Evolutionary conservation across 2,797 vertebrate genomes (phyloP).

Genomic region (Meriones psammophilus): DNA sequence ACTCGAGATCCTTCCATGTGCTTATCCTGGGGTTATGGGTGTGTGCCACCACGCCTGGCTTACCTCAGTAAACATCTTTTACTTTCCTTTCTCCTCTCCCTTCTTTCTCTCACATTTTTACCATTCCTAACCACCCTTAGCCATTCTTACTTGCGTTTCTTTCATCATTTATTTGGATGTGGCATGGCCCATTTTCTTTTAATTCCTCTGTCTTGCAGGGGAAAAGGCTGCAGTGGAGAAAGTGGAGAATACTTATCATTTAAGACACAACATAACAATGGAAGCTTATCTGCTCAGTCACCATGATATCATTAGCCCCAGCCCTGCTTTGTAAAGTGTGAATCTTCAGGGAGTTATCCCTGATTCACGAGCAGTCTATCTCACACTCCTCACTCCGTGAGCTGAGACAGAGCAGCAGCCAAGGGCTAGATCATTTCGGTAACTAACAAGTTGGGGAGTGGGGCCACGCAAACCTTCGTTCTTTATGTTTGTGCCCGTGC

Average conservation of each 20-base stretch:
- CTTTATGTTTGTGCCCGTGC: conserved; percentile 84
- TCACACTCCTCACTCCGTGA: conserved; percentile 72
- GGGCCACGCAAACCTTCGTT: conserved; percentile 79
- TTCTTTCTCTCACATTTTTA: background rate
- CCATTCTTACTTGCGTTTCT: conserved; percentile 9
- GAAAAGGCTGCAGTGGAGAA: conserved; percentile 20
- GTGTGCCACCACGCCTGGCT: too few species aligned
- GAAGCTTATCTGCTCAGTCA: conserved; percentile 45
- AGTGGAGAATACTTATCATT: background rate
- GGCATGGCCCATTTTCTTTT: conserved; percentile 12
- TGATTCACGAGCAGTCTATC: conserved; percentile 67
- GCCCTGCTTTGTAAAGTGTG: conserved; percentile 44
- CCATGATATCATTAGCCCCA: conserved; percentile 61
- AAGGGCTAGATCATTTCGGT: conserved; percentile 84
- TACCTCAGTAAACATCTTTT: background rate
- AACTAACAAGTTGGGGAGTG: conserved; percentile 84
- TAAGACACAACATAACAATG: conserved; percentile 32
- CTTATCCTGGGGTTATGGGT: background rate
- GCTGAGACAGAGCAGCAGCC: conserved; percentile 80
- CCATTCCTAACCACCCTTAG: background rate
- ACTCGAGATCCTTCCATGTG: background rate
- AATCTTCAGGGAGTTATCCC: conserved; percentile 69
- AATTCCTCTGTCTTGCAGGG: background rate
- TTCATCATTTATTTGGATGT: conserved; percentile 40
- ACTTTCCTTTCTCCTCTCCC: background rate